Evolutionary conservation across 1,140 invertebrate species (phyloP), one percentile per base, ranked within the genome.

Genomic region (Limonius californicus): DNA sequence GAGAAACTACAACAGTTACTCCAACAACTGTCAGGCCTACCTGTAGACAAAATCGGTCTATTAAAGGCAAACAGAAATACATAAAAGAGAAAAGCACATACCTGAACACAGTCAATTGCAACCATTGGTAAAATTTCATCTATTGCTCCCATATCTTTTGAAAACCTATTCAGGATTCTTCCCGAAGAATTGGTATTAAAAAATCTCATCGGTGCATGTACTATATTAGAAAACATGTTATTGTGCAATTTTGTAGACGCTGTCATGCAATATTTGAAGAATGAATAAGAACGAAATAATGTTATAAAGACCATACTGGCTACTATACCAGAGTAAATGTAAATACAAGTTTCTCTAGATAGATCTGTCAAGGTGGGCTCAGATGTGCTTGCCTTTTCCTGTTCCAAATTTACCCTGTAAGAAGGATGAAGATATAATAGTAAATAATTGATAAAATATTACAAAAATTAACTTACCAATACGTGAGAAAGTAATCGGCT

Each of bases 111-210:
- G 74, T 96, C 93, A 60, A 92, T 81, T 57, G 89, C 81, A 8
- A 84, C 81, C 47, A 82, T 79, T 57, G 94, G 94, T 11, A 97
- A 75, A 0, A 88, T 72, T 75, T 97, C 93, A 73, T 96, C 94
- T 63, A 95, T 84, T 0, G 86, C 84, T 0, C 89, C 88, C 71
- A 89, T 82, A 64, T 90, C 88, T 74, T 89, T 89, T 0, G 87
- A 84, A 65, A 90, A 90, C 32, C 88, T 74, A 72, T 90, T 90
- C 1, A 90, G 71, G 14, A 89, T 91, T 2, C 90, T 78, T 2
- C 89, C 89, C 61, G 81, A 81, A 0, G 90, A 87, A 75, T 95
- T 95, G 11, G 85, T 87, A 66, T 94, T 92, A 75, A 96, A 97
- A 77, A 96, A 96, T 4, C 84, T 80, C 83, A 95, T 93, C 0